Evolutionary conservation across 2,888 invertebrate genomes (phyloP), one percentile per base, ranked within the genome.

Genomic region (Orthosia cruda): DNA sequence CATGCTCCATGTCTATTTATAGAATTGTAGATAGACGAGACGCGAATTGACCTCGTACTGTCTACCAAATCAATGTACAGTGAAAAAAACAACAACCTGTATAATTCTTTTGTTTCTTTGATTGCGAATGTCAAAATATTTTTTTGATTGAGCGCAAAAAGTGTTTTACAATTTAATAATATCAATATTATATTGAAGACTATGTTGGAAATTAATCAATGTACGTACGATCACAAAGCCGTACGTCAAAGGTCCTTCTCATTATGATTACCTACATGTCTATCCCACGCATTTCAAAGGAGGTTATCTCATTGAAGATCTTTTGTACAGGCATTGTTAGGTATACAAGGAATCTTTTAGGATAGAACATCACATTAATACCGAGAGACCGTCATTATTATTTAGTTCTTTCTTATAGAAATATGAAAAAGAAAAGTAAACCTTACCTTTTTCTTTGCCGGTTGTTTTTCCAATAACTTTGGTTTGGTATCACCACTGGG

Each of bases 371-470:
- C 5, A 12, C 3, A 57, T 65, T 26, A 16, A 49, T 49, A 76
- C n/a, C 0, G 64, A 55, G 40, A 57, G 12, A 20, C n/a, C 2
- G 12, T 63, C 0, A 11, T 45, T 16, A 15, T 58, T n/a, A 50
- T n/a, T n/a, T n/a, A n/a, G n/a, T n/a, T n/a, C n/a, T n/a, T 23
- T 23, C n/a, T 4, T 47, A 54, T 2, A 4, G 23, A n/a, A n/a
- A 11, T 23, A 16, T 52, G 7, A 18, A 77, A 12, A 49, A 20
- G 2, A 47, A 18, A 26, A 32, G 2, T n/a, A 61, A 61, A 52
- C 52, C 55, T 72, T 84, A 82, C 82, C 82, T 72, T 80, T 83
- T 80, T 54, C 20, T 75, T 71, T 81, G 61, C n/a, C 26, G 52
- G n/a, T 18, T 49, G 70, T 23, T 20, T 49, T 70, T 71, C 55